Percentiles rank a stretch among this genome's conserved stretches.
phyloP scores from a whole-genome alignment of 2,888 invertebrate genomes.

The Cremastinae sp. region DNA sequence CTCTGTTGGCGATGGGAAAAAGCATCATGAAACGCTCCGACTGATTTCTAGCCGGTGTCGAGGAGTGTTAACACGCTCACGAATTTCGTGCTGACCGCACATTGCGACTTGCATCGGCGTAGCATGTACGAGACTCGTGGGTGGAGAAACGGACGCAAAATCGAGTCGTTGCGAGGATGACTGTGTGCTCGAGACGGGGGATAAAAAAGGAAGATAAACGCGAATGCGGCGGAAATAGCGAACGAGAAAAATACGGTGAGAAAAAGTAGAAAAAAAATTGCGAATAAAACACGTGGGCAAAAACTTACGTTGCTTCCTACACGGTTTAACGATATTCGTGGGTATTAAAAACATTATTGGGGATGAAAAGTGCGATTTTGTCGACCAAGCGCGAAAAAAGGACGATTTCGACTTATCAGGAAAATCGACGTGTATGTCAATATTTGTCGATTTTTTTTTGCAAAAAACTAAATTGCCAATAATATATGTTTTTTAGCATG shows the following conservation, averaged over 20 bases:
- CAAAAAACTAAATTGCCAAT: no score
- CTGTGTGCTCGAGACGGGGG: conserved; percentile 24
- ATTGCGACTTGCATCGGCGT: not conserved
- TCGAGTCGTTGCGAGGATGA: conserved; percentile 39
- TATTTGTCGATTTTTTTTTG: no score
- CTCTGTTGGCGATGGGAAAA: conserved; percentile 11
- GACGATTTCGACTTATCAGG: not conserved
- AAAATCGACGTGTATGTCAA: no score
- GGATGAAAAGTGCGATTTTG: not conserved
- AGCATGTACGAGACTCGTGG: conserved; percentile 31
- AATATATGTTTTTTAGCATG: no score
- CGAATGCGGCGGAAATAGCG: not conserved
- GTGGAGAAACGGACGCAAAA: conserved; percentile 25
- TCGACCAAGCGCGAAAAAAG: not conserved
- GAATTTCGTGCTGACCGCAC: conserved; percentile 39
- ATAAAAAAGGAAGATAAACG: not conserved
- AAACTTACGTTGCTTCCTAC: conserved; percentile 4
- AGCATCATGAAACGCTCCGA: conserved; percentile 23
- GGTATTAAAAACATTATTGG: not conserved
- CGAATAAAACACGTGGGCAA: conserved; percentile 2
- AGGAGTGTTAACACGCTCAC: conserved; percentile 36
- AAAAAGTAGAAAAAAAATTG: not conserved
- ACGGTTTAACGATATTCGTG: conserved; percentile 14
- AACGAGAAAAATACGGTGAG: not conserved
- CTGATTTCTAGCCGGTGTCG: conserved; percentile 33